These are phyloP conservation scores for Lanius collurio DNA, from an alignment of 2,113 vertebrate genomes.

Conservation along the genomic window DNA sequence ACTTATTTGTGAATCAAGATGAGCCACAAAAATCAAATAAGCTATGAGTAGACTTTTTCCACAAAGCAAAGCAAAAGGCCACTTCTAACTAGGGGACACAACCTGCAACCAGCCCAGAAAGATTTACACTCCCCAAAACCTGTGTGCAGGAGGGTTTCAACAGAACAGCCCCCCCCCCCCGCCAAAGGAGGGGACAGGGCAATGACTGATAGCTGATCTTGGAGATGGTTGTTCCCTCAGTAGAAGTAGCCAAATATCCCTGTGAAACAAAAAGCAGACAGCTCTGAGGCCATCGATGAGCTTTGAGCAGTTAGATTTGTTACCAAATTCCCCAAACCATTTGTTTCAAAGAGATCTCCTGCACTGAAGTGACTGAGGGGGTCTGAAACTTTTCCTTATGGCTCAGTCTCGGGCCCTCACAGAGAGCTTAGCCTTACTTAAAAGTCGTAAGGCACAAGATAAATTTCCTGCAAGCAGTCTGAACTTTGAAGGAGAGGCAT, in stretches of 20 bases:
- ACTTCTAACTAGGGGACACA: background rate
- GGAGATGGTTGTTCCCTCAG: background rate
- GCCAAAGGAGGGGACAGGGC: background rate
- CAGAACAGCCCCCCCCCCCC: background rate
- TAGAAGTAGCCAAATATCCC: background rate
- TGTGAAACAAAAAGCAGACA: background rate
- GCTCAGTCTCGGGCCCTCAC: background rate
- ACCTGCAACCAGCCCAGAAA: background rate
- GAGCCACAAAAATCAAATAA: background rate
- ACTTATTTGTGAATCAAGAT: background rate
- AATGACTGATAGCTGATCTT: rapidly evolving
- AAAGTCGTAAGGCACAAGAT: background rate
- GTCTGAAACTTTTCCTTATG: background rate
- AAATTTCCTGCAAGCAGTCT: background rate
- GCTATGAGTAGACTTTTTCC: background rate
- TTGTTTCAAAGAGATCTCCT: background rate
- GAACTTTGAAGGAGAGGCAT: constrained; percentile 16
- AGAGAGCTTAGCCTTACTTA: background rate
- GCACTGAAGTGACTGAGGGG: background rate
- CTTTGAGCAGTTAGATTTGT: background rate
- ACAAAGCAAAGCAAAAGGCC: background rate
- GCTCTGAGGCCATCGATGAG: background rate
- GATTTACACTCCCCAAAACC: background rate
- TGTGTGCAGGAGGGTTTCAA: background rate
- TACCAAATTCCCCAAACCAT: background rate